These are phyloP conservation scores for Ladona fulva DNA, from an alignment of 1,140 invertebrate genomes.

Conservation along the genomic window DNA sequence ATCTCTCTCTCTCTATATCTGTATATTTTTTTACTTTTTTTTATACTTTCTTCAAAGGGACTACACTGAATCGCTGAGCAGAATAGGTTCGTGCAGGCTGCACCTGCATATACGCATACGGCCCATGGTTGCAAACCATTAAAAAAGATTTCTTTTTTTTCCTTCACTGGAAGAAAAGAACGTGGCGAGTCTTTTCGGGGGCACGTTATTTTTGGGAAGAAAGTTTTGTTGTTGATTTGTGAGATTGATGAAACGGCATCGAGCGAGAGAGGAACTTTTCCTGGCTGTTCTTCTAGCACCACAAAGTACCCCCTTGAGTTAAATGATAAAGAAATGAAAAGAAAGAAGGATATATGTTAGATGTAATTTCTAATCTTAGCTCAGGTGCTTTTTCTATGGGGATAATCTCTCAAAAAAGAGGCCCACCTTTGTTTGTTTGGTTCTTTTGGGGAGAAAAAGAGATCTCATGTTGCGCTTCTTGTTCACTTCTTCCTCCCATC, in stretches of 20 bases:
- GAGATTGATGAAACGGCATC: background rate
- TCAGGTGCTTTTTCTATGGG: conserved; percentile 26
- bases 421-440: conserved; percentile 27
- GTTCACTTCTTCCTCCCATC: conserved; percentile 32
- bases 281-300: conserved; percentile 49
- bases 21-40: background rate
- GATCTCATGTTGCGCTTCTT: conserved; percentile 23
- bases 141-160: too few relatives aligned
- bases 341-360: conserved; percentile 38
- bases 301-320: conserved; percentile 17
- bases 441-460: conserved; percentile 21
- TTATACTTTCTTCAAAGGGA: background rate
- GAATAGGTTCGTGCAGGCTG: conserved; percentile 20
- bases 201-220: background rate
- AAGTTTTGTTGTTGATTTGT: background rate
- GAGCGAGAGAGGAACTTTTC: conserved; percentile 7
- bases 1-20: conserved; percentile 5
- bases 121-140: too few relatives aligned
- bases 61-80: conserved; percentile 20
- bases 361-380: conserved; percentile 24
- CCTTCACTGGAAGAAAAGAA: too few relatives aligned
- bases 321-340: too few relatives aligned
- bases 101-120: conserved; percentile 14
- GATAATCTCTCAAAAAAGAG: conserved; percentile 33
- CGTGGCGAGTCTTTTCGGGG: background rate